Percentiles rank a stretch among this genome's conserved stretches.
These are phyloP conservation scores for Sceliomorpha sp. DNA, from an alignment of 2,888 invertebrate species.

Conservation along the genomic window DNA sequence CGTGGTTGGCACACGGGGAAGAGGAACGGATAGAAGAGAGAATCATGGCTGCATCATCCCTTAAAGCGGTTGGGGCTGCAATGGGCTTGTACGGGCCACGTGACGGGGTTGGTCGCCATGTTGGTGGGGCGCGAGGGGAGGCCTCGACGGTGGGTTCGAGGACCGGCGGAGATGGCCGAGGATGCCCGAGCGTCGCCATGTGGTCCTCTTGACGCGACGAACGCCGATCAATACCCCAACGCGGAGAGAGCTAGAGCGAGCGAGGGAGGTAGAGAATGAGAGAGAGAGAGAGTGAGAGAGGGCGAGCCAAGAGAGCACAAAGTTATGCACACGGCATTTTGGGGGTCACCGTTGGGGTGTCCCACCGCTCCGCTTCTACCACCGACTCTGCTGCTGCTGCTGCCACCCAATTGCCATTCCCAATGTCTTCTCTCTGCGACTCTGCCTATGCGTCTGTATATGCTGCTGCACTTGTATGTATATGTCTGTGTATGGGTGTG, in stretches of 20 bases:
- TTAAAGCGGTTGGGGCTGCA: slow-evolving; percentile 31
- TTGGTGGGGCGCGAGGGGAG: slow-evolving; percentile 61
- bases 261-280: too few relatives aligned
- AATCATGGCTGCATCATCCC: slow-evolving; percentile 23
- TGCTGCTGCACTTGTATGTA: background rate
- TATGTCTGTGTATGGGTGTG: too few relatives aligned
- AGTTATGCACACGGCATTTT: slow-evolving; percentile 74
- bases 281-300: background rate
- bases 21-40: slow-evolving; percentile 8
- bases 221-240: slow-evolving; percentile 75
- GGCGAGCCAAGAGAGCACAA: slow-evolving; percentile 71
- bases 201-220: slow-evolving; percentile 68
- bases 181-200: slow-evolving; percentile 74
- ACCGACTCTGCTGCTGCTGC: too few relatives aligned
- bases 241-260: slow-evolving; percentile 14
- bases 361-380: too few relatives aligned
- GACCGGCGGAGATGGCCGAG: slow-evolving; percentile 66
- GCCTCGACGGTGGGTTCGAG: slow-evolving; percentile 39
- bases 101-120: slow-evolving; percentile 71
- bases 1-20: too few relatives aligned
- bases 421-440: slow-evolving; percentile 18
- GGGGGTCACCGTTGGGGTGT: slow-evolving; percentile 64
- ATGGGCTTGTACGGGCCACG: slow-evolving; percentile 60
- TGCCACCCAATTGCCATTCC: slow-evolving; percentile 31
- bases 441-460: background rate